Conservation (phyloP, 2,113 vertebrate genomes). For the Penelope pileata region DNA sequence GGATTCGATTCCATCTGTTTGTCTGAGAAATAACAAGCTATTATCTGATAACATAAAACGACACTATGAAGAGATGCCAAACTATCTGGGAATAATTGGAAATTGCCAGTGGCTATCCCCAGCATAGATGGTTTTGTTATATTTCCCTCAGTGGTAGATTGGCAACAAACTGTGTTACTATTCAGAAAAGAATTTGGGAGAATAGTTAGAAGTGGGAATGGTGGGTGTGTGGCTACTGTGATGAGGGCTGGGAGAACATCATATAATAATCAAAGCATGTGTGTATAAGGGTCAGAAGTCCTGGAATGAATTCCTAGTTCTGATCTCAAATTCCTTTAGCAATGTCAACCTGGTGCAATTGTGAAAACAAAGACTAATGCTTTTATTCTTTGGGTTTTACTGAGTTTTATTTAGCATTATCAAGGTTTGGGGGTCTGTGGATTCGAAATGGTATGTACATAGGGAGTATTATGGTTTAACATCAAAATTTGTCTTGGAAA, state of each 20-base stretch:
- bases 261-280: not conserved
- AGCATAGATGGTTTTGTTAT: not conserved
- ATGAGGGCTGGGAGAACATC: not conserved
- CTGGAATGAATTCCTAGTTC: not conserved
- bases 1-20: conserved; percentile 17
- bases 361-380: not conserved
- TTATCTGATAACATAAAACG: conserved; percentile 43
- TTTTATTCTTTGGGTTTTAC: not conserved
- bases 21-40: conserved; percentile 33
- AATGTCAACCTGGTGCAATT: not conserved
- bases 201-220: not conserved
- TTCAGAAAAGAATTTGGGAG: not conserved
- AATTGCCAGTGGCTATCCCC: conserved; percentile 22
- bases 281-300: not conserved
- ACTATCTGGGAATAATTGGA: conserved; percentile 25
- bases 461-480: not conserved
- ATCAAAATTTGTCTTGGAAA: not conserved
- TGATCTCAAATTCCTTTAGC: not conserved
- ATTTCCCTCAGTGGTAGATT: conserved; percentile 5
- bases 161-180: not conserved
- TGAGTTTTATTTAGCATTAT: not conserved
- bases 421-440: not conserved
- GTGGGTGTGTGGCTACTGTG: not conserved
- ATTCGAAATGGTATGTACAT: not conserved
- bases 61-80: not conserved